A percentile compares a stretch with the other conserved stretches of the same genome.
Conservation (phyloP, 1,140 invertebrate species). For the Dendrolimus punctatus region DNA sequence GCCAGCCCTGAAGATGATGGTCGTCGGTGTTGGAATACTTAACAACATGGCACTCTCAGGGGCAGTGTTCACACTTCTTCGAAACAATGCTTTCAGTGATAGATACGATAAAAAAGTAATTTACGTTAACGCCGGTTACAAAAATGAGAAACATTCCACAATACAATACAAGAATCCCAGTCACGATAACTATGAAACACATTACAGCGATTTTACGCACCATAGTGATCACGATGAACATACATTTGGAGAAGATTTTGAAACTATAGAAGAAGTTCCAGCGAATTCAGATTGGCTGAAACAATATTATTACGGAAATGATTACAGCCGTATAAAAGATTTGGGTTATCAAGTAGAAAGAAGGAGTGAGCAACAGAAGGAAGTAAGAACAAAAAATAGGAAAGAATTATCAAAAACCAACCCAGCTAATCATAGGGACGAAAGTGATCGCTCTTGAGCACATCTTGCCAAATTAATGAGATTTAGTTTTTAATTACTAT, state of each 20-base stretch:
- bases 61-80: slow-evolving; percentile 61
- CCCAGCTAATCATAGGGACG: too few relatives aligned
- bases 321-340: neutral
- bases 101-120: slow-evolving; percentile 55
- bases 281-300: slow-evolving; percentile 16
- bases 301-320: slow-evolving; percentile 11
- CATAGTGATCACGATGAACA: neutral
- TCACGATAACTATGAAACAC: slow-evolving; percentile 9
- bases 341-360: neutral
- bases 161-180: neutral
- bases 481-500: too few relatives aligned
- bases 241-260: slow-evolving; percentile 3
- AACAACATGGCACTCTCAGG: slow-evolving; percentile 66
- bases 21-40: slow-evolving; percentile 47
- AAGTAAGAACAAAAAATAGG: too few relatives aligned
- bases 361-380: neutral
- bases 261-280: slow-evolving; percentile 9
- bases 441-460: too few relatives aligned
- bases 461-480: too few relatives aligned
- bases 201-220: neutral
- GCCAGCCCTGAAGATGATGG: slow-evolving; percentile 65
- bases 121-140: slow-evolving; percentile 63
- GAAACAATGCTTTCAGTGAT: slow-evolving; percentile 66
- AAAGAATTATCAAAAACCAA: too few relatives aligned
- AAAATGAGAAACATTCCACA: slow-evolving; percentile 29